Conservation (phyloP, 2,797 vertebrate genomes). For the Enteromius anoplus region DNA sequence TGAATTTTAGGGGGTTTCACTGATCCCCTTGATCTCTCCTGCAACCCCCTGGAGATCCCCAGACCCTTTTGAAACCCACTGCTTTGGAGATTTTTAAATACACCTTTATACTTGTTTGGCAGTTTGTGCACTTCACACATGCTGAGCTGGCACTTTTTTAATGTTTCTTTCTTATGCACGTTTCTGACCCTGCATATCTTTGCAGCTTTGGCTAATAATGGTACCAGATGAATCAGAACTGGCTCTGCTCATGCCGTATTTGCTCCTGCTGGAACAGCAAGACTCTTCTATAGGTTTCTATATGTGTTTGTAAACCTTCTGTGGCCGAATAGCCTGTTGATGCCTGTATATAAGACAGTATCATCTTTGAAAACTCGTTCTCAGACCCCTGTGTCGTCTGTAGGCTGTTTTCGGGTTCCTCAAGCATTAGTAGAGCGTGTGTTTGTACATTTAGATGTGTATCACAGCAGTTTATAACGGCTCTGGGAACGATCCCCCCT, state of each 20-base stretch:
- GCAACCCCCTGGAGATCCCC: neutral
- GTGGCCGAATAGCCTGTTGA: slow-evolving; percentile 9
- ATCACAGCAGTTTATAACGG: slow-evolving; percentile 17
- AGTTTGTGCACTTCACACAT: neutral
- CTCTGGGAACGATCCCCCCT: slow-evolving; percentile 20
- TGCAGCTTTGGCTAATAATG: neutral
- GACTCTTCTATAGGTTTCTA: slow-evolving; percentile 4
- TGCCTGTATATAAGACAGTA: neutral
- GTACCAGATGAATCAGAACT: slow-evolving; percentile 4
- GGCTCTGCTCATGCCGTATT: neutral
- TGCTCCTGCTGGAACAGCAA: slow-evolving; percentile 3
- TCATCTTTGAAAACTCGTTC: neutral
- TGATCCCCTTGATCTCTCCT: neutral
- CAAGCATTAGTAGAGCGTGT: slow-evolving; percentile 19
- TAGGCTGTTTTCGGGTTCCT: neutral
- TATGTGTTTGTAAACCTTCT: slow-evolving; percentile 12
- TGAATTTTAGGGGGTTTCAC: neutral
- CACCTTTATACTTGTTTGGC: neutral
- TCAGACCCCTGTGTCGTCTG: neutral
- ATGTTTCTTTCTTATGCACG: neutral
- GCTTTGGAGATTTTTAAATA: neutral
- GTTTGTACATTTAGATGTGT: slow-evolving; percentile 28
- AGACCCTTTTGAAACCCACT: neutral
- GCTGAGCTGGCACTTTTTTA: neutral
- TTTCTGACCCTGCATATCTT: slow-evolving; percentile 4